Conservation (phyloP, 1,140 invertebrate genomes). For the Neodiprion lecontei region DNA sequence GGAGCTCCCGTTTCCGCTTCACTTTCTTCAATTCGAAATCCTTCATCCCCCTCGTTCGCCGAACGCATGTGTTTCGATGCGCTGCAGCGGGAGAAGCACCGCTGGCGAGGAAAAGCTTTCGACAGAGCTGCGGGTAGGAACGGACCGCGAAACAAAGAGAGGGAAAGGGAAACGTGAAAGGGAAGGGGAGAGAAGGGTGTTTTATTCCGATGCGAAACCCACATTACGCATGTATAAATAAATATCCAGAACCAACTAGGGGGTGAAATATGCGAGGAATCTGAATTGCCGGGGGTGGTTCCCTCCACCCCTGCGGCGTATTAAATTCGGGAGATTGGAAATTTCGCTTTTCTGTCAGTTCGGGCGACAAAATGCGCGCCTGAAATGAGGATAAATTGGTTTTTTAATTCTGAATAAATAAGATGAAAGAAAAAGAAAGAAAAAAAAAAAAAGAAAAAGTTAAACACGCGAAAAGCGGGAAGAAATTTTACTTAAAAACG, state of each 20-base stretch:
- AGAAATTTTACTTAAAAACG: background rate
- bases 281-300: background rate
- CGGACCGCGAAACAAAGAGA: no score
- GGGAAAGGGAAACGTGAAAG: no score
- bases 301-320: background rate
- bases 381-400: background rate
- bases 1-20: no score
- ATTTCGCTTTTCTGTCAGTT: background rate
- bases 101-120: no score
- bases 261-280: background rate
- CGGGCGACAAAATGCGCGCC: no score
- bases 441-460: background rate
- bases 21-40: background rate
- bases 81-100: no score
- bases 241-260: background rate
- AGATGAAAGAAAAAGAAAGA: background rate
- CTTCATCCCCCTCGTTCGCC: background rate
- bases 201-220: background rate
- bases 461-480: background rate
- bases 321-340: slow-evolving; percentile 5
- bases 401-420: background rate
- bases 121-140: no score
- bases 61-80: no score
- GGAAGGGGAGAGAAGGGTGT: no score
- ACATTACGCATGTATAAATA: background rate